These are phyloP conservation scores for Callosobruchus maculatus DNA, from an alignment of 2,888 invertebrate species.

Conservation along the genomic window DNA sequence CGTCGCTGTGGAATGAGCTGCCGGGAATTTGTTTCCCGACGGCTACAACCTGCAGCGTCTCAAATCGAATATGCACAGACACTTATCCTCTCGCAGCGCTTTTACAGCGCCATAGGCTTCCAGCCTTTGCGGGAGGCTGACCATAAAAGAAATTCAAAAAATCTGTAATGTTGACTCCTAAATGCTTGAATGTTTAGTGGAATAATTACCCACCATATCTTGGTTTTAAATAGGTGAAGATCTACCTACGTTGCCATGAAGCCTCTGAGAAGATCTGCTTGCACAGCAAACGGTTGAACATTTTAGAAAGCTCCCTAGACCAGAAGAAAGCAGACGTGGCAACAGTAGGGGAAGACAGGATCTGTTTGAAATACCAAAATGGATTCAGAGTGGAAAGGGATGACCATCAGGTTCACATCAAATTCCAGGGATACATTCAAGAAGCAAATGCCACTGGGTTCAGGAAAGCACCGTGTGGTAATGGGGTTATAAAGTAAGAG, in stretches of 20 bases:
- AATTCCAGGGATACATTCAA: conserved; percentile 61
- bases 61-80: no score
- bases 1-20: no score
- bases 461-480: conserved; percentile 45
- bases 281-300: conserved; percentile 31
- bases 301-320: conserved; percentile 17
- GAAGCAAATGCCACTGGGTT: conserved; percentile 63
- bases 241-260: conserved; percentile 14
- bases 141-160: no score
- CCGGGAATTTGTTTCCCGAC: no score
- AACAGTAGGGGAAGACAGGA: conserved; percentile 21
- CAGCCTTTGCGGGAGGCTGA: no score
- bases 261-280: conserved; percentile 13
- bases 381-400: conserved; percentile 27
- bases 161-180: no score
- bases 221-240: conserved; percentile 5
- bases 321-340: conserved; percentile 22
- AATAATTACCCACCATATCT: no score
- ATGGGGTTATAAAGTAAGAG: conserved; percentile 20
- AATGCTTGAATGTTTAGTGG: no score
- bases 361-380: conserved; percentile 2
- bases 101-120: no score
- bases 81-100: no score
- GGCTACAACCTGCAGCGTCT: no score
- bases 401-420: conserved; percentile 57